Base-by-base conservation (phyloP, 2,797 vertebrate species). In the Enteromius unitaeniatus region DNA sequence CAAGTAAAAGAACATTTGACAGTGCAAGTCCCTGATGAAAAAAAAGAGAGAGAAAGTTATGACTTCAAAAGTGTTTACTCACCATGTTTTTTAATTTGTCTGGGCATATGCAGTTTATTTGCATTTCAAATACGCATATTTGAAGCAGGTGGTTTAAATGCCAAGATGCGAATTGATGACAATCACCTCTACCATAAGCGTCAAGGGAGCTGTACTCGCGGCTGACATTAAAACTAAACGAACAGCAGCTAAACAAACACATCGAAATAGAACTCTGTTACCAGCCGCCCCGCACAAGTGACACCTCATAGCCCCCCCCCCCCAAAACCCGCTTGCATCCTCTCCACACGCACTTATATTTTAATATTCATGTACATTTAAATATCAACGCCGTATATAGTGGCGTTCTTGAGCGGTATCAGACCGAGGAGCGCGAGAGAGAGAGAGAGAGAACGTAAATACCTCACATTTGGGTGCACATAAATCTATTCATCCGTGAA, bases 141-240 rank as follows among this genome's bases (percentile, higher is more conserved):
- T 93, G 92, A 95, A 94, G 93, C 93, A 91, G 91, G 89, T 92
- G 92, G 93, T 94, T 95, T 94, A 96, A 96, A 96, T 96, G 95
- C 95, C 94, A 96, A 92, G 92, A 94, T 89, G 90, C 86, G 91
- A 94, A 92, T 92, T 93, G 94, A 95, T 95, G 94, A 93, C 95
- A 95, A 95, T 95, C 94, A 92, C 91, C 91, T 90, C 87, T 89
- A 90, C 92, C 93, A 88, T 88, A 89, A 89, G 91, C 90, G 89
- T 86, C 84, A 86, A 87, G 92, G 80, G 90, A 92, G 90, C 89
- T 75, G 69, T 92, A 87, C 88, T 89, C 58, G 70, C 88, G 51
- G 89, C 91, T 95, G 95, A 93, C 95, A 95, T 95, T 95, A 95
- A 95, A 94, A 93, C 92, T 90, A 91, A 93, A 93, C 90, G 90